A percentile compares a stretch with the other conserved stretches of the same genome.
Conservation (phyloP, 2,888 invertebrate genomes). For the Drosophila longiperda region DNA sequence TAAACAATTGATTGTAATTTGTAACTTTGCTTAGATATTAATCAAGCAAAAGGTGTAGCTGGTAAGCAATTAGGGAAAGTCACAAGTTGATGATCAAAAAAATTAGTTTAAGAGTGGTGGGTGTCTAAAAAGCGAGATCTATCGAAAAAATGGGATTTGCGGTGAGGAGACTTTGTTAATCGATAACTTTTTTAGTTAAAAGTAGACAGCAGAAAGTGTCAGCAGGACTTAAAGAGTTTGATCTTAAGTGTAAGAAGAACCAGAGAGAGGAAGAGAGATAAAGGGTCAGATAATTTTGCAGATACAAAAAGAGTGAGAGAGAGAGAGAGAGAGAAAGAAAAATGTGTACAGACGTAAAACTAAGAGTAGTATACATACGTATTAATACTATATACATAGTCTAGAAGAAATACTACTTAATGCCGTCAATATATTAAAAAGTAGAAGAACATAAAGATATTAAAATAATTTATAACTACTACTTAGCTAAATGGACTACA, state of each 20-base stretch:
- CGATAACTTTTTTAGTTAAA: slow-evolving; percentile 16
- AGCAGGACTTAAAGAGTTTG: background rate
- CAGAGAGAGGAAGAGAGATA: slow-evolving; percentile 3
- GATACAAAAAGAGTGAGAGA: background rate
- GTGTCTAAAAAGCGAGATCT: background rate
- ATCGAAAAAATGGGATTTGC: background rate
- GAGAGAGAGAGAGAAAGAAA: slow-evolving; percentile 2
- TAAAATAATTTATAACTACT: background rate
- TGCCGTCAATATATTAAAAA: slow-evolving; percentile 6
- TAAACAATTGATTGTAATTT: slow-evolving; percentile 21
- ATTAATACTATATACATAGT: background rate
- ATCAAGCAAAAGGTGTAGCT: slow-evolving; percentile 13
- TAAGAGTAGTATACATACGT: slow-evolving; percentile 11
- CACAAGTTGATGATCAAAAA: background rate
- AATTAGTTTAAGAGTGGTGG: background rate
- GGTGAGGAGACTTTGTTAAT: slow-evolving; percentile 2
- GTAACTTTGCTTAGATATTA: background rate
- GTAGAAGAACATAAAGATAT: slow-evolving; percentile 8
- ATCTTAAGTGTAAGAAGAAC: background rate
- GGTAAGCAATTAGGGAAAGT: slow-evolving; percentile 1
- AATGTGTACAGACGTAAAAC: slow-evolving; percentile 18
- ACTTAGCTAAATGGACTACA: slow-evolving; percentile 22
- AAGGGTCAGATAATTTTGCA: no score
- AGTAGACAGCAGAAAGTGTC: slow-evolving; percentile 6
- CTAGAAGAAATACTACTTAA: slow-evolving; percentile 20